phyloP scores from a whole-genome alignment of 1,140 invertebrate genomes.

The Asbolus verrucosus region DNA sequence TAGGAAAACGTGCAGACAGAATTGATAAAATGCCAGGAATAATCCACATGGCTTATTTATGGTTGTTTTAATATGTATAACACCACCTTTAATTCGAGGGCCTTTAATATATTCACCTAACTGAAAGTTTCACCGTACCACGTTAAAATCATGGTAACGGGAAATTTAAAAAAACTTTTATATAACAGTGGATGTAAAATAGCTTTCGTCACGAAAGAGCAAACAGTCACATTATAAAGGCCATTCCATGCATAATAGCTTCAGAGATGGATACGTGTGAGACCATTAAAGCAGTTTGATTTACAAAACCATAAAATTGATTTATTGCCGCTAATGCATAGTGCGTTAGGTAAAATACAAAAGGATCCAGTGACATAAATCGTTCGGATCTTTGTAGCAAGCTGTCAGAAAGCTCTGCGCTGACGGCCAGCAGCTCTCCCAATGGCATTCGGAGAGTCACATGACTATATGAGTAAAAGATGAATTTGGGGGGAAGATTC shows the following conservation, averaged over 20 bases:
- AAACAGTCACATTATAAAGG: conserved; percentile 46
- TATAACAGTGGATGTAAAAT: conserved; percentile 28
- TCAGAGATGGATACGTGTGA: conserved; percentile 43
- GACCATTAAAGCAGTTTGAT: conserved; percentile 64
- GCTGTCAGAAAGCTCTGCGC: conserved; percentile 59
- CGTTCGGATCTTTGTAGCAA: conserved; percentile 63
- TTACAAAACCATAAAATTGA: conserved; percentile 67
- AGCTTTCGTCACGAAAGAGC: conserved; percentile 43
- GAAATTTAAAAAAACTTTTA: conserved; percentile 25
- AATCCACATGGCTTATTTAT: too few species aligned
- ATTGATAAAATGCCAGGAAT: too few species aligned
- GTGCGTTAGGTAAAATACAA: conserved; percentile 65
- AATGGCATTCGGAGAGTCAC: conserved; percentile 7
- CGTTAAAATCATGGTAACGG: neutral
- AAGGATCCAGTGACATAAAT: conserved; percentile 65
- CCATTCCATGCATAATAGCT: conserved; percentile 45
- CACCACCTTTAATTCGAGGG: neutral
- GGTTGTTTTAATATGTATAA: too few species aligned
- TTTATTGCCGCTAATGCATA: conserved; percentile 65
- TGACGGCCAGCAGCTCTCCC: conserved; percentile 30
- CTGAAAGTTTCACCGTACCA: neutral
- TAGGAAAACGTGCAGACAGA: too few species aligned
- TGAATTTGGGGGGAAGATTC: conserved; percentile 26
- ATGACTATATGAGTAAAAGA: conserved; percentile 4
- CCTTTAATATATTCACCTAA: neutral